Evolutionary conservation across 2,797 vertebrate genomes (phyloP), one percentile per base, ranked within the genome.

Genomic region (Brachyalestes nurse): DNA sequence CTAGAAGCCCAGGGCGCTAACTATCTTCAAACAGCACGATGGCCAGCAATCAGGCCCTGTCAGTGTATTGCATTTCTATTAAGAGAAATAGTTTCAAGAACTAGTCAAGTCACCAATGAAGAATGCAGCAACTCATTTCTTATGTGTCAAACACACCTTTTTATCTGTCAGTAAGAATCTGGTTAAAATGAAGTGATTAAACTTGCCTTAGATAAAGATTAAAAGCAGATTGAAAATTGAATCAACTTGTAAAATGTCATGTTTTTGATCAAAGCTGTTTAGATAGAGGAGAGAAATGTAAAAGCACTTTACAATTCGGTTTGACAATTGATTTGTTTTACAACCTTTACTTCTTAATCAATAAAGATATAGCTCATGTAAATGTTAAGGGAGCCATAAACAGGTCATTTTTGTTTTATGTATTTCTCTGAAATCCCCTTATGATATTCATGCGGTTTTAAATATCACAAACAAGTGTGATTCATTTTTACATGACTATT

Each of bases 11-110:
- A 34, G 65, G 58, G 78, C 49, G 60, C 45, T 66, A 34, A 84
- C 67, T 64, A 79, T 57, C 28, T 61, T 79, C 53, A 74, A 69
- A 73, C 38, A 74, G 21, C 45, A 73, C 73, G 47, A 74, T 72
- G 23, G 69, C 71, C 71, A 72, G 73, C 71, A 81, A 75, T 75
- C 57, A 45, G 49, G 72, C 38, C 61, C 40, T 84, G 80, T 58
- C 67, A 80, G 79, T 60, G 72, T 47, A 83, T 81, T 82, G 62
- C 71, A 61, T 85, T 82, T 85, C 74, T 73, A 5, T 57, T 47
- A 61, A 82, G 55, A 62, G 62, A 65, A 8, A 61, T 45, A 49
- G 49, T 47, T 73, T 25, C 53, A 74, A 75, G 80, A 62, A 65
- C 13, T 40, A 72, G 42, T 12, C 45, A 23, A 23, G 51, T 82